These are phyloP conservation scores for Lemur catta DNA, from an alignment of 2,797 vertebrate genomes.

Conservation along the genomic window DNA sequence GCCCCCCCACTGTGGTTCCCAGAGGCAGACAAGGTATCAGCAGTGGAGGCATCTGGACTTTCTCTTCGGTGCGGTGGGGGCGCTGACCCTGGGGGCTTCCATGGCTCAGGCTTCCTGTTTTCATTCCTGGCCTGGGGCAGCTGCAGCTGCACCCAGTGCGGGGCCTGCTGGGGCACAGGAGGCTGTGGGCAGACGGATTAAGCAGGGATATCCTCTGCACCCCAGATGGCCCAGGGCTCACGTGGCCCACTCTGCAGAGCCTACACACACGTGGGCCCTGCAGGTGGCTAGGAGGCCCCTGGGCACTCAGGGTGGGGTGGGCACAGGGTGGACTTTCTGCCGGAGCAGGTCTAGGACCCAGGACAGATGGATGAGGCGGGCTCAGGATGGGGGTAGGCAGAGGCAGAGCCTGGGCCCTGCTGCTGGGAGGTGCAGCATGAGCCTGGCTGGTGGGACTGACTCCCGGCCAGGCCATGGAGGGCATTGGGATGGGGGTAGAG, in stretches of 20 bases:
- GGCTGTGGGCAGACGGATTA: background rate
- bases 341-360: background rate
- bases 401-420: background rate
- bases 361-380: background rate
- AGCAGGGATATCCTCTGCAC: background rate
- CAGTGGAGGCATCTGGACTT: conserved; percentile 15
- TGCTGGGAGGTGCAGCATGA: background rate
- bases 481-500: rapidly evolving
- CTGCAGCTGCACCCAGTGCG: background rate
- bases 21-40: background rate
- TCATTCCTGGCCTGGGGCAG: background rate
- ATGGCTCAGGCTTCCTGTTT: conserved; percentile 47
- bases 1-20: background rate
- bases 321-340: background rate
- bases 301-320: background rate
- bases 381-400: background rate
- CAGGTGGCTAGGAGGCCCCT: background rate
- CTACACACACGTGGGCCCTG: background rate
- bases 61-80: background rate
- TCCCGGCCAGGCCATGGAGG: background rate
- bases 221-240: background rate
- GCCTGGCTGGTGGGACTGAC: background rate
- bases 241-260: background rate
- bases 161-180: background rate
- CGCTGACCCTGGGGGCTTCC: background rate